Evolutionary conservation across 2,888 invertebrate species (phyloP), one percentile per base, ranked within the genome.

Genomic region (Eubasilissa splendida): DNA sequence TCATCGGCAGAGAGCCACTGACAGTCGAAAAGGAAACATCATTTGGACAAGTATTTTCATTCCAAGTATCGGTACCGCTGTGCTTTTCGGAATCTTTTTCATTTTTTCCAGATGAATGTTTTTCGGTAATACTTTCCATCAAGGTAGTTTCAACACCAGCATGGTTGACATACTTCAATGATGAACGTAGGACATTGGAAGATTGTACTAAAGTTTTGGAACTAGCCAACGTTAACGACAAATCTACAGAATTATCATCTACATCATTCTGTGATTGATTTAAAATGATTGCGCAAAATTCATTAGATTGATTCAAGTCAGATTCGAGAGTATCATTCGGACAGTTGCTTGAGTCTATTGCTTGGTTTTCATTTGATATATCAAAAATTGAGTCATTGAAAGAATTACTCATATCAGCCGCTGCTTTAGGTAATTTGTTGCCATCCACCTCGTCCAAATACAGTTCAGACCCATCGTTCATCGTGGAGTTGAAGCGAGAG

Each of bases 11-110:
- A 56, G 95, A 94, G 54, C 94, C 93, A 84, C 95, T 95, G 77
- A 96, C 93, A 74, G 95, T 96, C 0, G 96, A 96, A 87, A 96
- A 96, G 0, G 96, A 95, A 54, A 95, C 90, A 86, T 95, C 95
- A 86, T 95, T 95, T 0, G 94, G 94, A 76, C 93, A 93, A 0
- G 94, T 93, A 86, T 95, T 94, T 78, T 96, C 96, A 85, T 95
- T 95, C 96, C 96, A 96, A 0, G 95, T 95, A 86, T 95, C 95
- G 22, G 91, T 90, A 76, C 86, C 86, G 12, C 78, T 86, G 14
- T 85, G 82, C 22, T 81, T 82, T n/a, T 63, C 77, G 4, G 54
- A 59, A 73, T 56, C 56, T 56, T 73, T 73, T 56, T 56, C 71
- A 10, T 50, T 8, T 80, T 80, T 81, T 10, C 66, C 74, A 12